Percentiles rank a stretch among this genome's conserved stretches.
phyloP scores from a whole-genome alignment of 1,140 invertebrate species.

The Aplysia californica region DNA sequence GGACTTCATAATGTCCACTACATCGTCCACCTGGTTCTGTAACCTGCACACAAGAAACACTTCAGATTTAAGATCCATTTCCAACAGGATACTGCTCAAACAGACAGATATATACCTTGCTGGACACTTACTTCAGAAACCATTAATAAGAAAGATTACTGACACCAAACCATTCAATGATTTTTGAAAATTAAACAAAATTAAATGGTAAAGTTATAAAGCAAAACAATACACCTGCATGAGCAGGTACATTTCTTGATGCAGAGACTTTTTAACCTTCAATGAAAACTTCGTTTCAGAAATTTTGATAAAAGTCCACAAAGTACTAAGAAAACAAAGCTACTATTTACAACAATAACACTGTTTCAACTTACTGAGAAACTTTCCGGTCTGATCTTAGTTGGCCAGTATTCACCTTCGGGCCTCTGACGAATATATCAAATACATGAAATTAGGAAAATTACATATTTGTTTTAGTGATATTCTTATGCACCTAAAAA shows the following conservation, averaged over 20 bases:
- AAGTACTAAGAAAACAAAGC: neutral
- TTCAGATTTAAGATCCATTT: neutral
- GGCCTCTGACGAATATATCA: constrained; percentile 39
- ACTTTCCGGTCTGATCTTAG: constrained; percentile 43
- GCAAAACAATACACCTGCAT: neutral
- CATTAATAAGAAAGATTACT: neutral
- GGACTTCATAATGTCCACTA: constrained; percentile 72
- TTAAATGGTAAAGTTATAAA: neutral
- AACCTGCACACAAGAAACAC: constrained; percentile 34
- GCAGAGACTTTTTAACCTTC: neutral
- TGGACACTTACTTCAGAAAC: neutral
- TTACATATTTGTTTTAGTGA: neutral
- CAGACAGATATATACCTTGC: neutral
- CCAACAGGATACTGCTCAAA: neutral
- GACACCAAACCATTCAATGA: no score
- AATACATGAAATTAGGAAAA: neutral
- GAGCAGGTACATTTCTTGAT: neutral
- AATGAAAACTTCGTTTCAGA: neutral
- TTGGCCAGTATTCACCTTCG: constrained; percentile 38
- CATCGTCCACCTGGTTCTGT: constrained; percentile 72
- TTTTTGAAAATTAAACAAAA: no score
- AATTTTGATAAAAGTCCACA: neutral
- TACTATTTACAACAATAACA: neutral
- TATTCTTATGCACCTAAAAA: neutral
- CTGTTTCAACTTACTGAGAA: constrained; percentile 34